phyloP scores from a whole-genome alignment of 2,113 vertebrate species.

The Fulica atra region DNA sequence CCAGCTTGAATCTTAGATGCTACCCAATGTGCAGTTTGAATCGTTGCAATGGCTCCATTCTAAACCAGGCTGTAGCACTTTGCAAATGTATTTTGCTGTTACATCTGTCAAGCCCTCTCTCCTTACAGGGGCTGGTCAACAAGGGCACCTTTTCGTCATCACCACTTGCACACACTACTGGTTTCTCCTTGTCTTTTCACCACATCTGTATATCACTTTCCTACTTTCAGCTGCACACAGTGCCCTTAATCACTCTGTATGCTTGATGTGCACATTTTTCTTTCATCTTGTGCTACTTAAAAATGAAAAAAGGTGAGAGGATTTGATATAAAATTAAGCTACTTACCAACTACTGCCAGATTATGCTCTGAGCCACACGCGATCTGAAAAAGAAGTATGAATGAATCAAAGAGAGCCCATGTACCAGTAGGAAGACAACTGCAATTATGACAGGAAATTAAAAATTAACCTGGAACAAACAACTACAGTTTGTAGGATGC shows the following conservation, averaged over 20 bases:
- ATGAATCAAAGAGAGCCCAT: background rate
- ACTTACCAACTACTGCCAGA: conserved; percentile 91
- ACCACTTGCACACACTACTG: background rate
- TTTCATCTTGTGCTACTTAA: conserved; percentile 11
- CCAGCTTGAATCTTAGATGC: background rate
- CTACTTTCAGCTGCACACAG: background rate
- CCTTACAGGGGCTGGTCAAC: background rate
- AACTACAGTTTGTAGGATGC: background rate
- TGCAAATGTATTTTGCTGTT: background rate
- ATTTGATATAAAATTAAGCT: conserved; percentile 43
- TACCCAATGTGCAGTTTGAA: background rate
- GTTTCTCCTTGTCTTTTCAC: background rate
- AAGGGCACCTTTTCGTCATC: background rate
- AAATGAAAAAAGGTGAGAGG: background rate
- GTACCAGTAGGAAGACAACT: background rate
- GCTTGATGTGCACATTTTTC: background rate
- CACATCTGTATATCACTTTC: background rate
- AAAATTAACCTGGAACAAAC: conserved; percentile 45
- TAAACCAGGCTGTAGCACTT: background rate
- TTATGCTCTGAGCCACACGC: conserved; percentile 95
- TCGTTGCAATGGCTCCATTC: background rate
- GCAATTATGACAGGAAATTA: background rate
- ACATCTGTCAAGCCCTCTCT: background rate
- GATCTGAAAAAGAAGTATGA: conserved; percentile 78
- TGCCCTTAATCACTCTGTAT: background rate